Conservation (phyloP, 2,797 vertebrate genomes). For the Eulemur albifrons region DNA sequence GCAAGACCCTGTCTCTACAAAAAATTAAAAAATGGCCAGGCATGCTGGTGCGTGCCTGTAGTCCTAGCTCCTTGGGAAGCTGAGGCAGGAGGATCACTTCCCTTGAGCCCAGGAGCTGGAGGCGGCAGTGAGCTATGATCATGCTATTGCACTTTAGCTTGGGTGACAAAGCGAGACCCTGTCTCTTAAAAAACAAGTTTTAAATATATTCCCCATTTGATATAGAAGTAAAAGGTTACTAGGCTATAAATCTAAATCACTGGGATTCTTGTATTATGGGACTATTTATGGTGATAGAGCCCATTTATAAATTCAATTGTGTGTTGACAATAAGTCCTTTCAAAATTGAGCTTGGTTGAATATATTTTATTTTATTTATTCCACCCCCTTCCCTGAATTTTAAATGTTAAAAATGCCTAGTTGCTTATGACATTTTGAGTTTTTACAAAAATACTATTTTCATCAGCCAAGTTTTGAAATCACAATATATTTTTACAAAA, state of each 20-base stretch:
- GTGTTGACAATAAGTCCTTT: conserved; percentile 44
- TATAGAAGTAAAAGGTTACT: neutral
- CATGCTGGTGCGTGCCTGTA: neutral
- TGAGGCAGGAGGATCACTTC: neutral
- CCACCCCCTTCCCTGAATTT: neutral
- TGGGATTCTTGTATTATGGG: neutral
- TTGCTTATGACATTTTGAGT: conserved; percentile 39
- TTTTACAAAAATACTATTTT: conserved; percentile 38
- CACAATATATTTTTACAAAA: neutral
- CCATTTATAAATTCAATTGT: conserved; percentile 16
- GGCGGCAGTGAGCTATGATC: neutral
- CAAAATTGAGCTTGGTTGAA: conserved; percentile 25
- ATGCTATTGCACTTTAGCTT: neutral
- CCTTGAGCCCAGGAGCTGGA: neutral
- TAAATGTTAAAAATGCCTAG: conserved; percentile 49
- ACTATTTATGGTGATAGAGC: neutral
- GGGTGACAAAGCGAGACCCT: neutral
- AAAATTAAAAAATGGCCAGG: neutral
- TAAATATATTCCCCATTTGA: neutral
- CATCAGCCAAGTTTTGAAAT: conserved; percentile 1
- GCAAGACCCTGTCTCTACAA: neutral
- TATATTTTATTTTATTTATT: conserved; percentile 11
- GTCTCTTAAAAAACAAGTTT: neutral
- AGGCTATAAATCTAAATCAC: neutral
- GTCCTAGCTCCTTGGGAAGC: neutral